Percentiles rank a stretch among this genome's conserved stretches.
Evolutionary conservation across 2,797 vertebrate genomes (phyloP).

Genomic region (Lophotriccus pileatus): DNA sequence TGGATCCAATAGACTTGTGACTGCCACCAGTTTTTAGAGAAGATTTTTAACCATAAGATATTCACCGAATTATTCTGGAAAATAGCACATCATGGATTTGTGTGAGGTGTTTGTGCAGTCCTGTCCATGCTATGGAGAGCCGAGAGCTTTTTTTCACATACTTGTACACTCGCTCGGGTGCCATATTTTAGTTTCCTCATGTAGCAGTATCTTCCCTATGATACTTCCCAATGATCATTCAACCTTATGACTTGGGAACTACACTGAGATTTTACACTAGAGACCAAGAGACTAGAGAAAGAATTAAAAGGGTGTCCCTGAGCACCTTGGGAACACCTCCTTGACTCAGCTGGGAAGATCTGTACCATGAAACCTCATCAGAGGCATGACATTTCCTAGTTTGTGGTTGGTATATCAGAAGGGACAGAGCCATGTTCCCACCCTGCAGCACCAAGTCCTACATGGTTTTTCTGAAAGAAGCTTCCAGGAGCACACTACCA

Average conservation of each 20-base stretch:
- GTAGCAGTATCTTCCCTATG: background rate
- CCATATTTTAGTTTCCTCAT: background rate
- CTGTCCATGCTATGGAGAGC: background rate
- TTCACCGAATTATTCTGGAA: background rate
- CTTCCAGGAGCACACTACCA: background rate
- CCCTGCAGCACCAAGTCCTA: background rate
- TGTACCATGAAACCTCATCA: background rate
- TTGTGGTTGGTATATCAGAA: background rate
- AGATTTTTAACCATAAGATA: background rate
- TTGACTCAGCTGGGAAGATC: background rate
- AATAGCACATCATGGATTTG: background rate
- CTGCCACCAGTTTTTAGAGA: background rate
- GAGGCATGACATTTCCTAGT: background rate
- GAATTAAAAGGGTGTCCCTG: background rate
- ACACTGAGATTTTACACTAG: background rate
- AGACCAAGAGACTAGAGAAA: background rate
- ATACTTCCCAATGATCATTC: background rate
- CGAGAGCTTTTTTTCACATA: background rate
- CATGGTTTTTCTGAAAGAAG: background rate
- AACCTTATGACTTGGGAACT: rapidly evolving
- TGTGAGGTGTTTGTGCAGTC: background rate
- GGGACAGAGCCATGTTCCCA: background rate
- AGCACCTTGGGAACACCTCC: background rate
- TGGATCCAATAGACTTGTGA: background rate
- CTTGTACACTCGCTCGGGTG: background rate